Evolutionary conservation across 2,888 invertebrate species (phyloP).

Genomic region (Chironomus riparius): DNA sequence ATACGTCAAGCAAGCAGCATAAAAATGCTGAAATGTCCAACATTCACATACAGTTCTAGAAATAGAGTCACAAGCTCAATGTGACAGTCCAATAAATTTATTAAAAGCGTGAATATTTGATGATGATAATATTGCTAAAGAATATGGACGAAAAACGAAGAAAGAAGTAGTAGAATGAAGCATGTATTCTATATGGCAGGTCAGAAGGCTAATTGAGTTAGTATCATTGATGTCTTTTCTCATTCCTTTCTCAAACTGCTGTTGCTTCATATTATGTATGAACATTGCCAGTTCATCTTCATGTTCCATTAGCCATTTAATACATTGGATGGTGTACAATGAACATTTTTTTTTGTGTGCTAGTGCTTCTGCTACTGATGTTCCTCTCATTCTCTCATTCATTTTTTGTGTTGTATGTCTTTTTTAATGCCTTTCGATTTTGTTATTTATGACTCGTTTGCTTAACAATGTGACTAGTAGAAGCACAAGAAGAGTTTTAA

Average conservation of each 20-base stretch:
- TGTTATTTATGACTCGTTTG: constrained; percentile 19
- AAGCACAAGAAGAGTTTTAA: not conserved
- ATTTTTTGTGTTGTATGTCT: not conserved
- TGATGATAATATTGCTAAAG: not conserved
- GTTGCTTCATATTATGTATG: not conserved
- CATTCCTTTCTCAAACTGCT: not conserved
- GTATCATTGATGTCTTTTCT: constrained; percentile 1
- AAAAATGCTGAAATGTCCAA: too few relatives aligned
- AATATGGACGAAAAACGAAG: not conserved
- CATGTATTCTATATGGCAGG: not conserved
- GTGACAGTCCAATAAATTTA: constrained; percentile 1
- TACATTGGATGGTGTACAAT: not conserved
- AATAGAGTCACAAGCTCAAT: too few relatives aligned
- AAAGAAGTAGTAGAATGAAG: not conserved
- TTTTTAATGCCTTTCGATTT: constrained; percentile 17
- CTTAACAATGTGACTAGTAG: not conserved
- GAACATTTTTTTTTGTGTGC: not conserved
- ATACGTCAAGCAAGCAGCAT: too few relatives aligned
- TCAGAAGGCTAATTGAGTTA: constrained; percentile 17
- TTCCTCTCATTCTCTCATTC: not conserved
- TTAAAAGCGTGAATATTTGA: constrained; percentile 15
- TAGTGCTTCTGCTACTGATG: not conserved
- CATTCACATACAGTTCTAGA: too few relatives aligned
- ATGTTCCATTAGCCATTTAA: constrained; percentile 14
- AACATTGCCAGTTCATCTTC: not conserved